Evolutionary conservation across 1,140 invertebrate species (phyloP).

Genomic region (Drosophila ogumai): DNA sequence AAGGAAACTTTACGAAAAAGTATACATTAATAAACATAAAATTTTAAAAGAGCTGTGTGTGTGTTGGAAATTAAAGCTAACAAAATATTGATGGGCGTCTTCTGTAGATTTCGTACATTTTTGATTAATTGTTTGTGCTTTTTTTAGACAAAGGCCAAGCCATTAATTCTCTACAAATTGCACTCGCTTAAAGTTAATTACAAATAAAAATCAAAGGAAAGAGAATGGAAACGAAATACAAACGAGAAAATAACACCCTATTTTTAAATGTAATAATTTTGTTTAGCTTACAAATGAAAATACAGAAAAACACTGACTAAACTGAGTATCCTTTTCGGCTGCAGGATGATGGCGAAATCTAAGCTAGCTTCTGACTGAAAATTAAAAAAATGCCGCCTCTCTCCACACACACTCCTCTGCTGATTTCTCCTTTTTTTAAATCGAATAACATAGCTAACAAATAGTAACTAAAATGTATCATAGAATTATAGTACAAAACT

Average conservation of each 20-base stretch:
- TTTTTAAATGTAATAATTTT: slow-evolving; percentile 9
- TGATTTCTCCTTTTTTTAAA: slow-evolving; percentile 22
- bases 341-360: slow-evolving; percentile 36
- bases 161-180: slow-evolving; percentile 25
- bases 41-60: slow-evolving; percentile 17
- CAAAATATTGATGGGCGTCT: background rate
- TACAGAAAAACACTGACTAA: slow-evolving; percentile 63
- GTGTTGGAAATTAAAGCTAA: slow-evolving; percentile 15
- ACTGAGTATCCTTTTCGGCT: slow-evolving; percentile 69
- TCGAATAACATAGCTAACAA: slow-evolving; percentile 41
- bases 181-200: slow-evolving; percentile 24
- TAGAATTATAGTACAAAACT: slow-evolving; percentile 56
- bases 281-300: slow-evolving; percentile 38
- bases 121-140: slow-evolving; percentile 17
- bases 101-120: background rate
- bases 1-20: slow-evolving; percentile 46
- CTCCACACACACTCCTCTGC: slow-evolving; percentile 3
- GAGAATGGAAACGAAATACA: slow-evolving; percentile 22
- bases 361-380: slow-evolving; percentile 71
- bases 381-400: slow-evolving; percentile 50
- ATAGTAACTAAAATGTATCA: slow-evolving; percentile 53
- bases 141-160: background rate
- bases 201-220: slow-evolving; percentile 20
- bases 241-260: background rate
- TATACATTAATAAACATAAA: slow-evolving; percentile 24